phyloP scores from a whole-genome alignment of 2,113 vertebrate genomes.

The Tupaia chinensis region DNA sequence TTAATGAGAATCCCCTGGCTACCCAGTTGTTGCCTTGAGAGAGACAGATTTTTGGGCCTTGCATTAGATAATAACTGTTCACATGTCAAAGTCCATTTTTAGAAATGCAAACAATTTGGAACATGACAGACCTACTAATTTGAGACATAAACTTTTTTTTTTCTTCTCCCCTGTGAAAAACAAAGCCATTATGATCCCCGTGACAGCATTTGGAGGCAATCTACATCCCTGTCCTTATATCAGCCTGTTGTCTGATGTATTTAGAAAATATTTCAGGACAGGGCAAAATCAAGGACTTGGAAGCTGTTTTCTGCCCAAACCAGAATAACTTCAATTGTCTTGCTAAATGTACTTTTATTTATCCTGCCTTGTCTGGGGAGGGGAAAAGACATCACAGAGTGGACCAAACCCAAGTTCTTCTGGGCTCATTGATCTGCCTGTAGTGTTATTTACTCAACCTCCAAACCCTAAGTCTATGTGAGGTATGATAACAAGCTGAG shows the following conservation, averaged over 20 bases:
- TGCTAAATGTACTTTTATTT: background rate
- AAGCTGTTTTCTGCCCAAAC: background rate
- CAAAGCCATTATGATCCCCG: constrained; percentile 55
- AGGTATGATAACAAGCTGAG: background rate
- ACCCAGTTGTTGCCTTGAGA: constrained; percentile 27
- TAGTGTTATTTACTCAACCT: background rate
- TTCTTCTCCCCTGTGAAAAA: constrained; percentile 53
- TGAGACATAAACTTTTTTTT: constrained; percentile 63
- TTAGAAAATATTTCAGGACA: constrained; percentile 18
- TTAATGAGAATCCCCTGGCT: background rate
- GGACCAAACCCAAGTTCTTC: background rate
- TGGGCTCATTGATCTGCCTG: background rate
- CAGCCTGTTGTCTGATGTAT: background rate
- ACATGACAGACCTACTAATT: constrained; percentile 73
- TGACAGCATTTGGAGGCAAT: constrained; percentile 8
- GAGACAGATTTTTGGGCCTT: constrained; percentile 66
- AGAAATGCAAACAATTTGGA: constrained; percentile 67
- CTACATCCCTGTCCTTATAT: background rate
- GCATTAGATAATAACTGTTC: constrained; percentile 57
- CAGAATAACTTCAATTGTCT: background rate
- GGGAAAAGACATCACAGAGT: background rate
- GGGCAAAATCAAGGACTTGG: background rate
- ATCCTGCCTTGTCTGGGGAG: background rate
- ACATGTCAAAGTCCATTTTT: constrained; percentile 72
- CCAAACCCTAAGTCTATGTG: background rate